phyloP scores from a whole-genome alignment of 1,140 invertebrate genomes.

The Calephelis nemesis region DNA sequence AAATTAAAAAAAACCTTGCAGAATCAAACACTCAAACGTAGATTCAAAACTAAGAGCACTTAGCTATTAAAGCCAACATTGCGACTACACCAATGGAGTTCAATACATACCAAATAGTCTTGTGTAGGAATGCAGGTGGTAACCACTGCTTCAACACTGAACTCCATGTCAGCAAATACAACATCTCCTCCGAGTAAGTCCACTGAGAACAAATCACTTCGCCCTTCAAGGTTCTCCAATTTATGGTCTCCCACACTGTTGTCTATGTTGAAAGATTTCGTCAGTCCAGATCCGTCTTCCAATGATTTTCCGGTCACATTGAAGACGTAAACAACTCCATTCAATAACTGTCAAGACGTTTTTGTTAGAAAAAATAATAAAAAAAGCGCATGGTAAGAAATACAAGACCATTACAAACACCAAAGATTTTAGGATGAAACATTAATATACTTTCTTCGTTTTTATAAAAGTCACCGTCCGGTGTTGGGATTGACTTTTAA shows the following conservation, averaged over 20 bases:
- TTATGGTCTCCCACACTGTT: slow-evolving; percentile 37
- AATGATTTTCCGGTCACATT: slow-evolving; percentile 32
- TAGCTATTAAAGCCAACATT: not conserved
- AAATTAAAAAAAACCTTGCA: no score
- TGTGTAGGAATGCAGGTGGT: slow-evolving; percentile 42
- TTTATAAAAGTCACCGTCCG: no score
- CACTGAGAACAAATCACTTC: slow-evolving; percentile 37
- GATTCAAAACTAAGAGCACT: no score
- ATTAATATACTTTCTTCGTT: no score
- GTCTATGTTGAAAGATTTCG: slow-evolving; percentile 43
- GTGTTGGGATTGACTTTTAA: no score
- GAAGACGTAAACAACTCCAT: slow-evolving; percentile 43
- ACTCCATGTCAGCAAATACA: slow-evolving; percentile 38
- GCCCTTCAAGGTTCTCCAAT: slow-evolving; percentile 36
- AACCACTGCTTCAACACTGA: slow-evolving; percentile 40
- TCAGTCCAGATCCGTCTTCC: slow-evolving; percentile 22
- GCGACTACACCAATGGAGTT: no score
- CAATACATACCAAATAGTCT: slow-evolving; percentile 44
- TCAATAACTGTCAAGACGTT: slow-evolving; percentile 36
- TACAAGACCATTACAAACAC: no score
- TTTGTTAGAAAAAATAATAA: not conserved
- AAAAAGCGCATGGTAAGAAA: no score
- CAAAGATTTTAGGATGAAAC: no score
- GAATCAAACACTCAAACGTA: no score
- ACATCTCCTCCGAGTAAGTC: slow-evolving; percentile 36